Percentiles rank a stretch among this genome's conserved stretches.
These are phyloP conservation scores for Stratiomys singularior DNA, from an alignment of 2,888 invertebrate genomes.

Conservation along the genomic window DNA sequence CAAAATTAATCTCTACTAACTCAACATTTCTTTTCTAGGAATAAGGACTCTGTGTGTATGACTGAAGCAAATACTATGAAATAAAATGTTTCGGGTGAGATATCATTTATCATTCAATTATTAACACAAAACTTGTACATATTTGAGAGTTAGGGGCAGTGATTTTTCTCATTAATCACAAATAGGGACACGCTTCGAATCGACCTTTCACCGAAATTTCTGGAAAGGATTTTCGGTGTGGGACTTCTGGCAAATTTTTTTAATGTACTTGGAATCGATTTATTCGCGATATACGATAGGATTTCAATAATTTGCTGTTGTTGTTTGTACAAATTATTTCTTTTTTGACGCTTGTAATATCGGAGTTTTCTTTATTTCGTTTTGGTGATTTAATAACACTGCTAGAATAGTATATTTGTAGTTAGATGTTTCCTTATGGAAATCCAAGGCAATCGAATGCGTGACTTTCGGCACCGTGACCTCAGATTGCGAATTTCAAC, in stretches of 20 bases:
- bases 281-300: too few relatives aligned
- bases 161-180: slow-evolving; percentile 2
- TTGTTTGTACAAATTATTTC: too few relatives aligned
- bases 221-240: not conserved
- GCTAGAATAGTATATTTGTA: too few relatives aligned
- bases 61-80: not conserved
- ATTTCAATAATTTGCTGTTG: too few relatives aligned
- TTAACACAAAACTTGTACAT: not conserved
- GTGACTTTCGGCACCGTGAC: too few relatives aligned
- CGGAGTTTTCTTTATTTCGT: too few relatives aligned
- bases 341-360: too few relatives aligned
- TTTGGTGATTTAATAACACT: too few relatives aligned
- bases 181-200: not conserved
- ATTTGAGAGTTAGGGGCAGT: not conserved
- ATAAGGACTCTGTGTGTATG: not conserved
- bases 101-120: slow-evolving; percentile 20
- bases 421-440: too few relatives aligned
- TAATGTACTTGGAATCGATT: too few relatives aligned
- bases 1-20: not conserved
- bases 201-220: not conserved
- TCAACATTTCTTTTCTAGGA: not conserved
- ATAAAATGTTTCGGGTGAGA: not conserved
- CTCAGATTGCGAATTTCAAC: too few relatives aligned
- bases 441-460: too few relatives aligned
- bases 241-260: not conserved